phyloP scores from a whole-genome alignment of 2,797 vertebrate species.

The Myripristis jacobus region DNA sequence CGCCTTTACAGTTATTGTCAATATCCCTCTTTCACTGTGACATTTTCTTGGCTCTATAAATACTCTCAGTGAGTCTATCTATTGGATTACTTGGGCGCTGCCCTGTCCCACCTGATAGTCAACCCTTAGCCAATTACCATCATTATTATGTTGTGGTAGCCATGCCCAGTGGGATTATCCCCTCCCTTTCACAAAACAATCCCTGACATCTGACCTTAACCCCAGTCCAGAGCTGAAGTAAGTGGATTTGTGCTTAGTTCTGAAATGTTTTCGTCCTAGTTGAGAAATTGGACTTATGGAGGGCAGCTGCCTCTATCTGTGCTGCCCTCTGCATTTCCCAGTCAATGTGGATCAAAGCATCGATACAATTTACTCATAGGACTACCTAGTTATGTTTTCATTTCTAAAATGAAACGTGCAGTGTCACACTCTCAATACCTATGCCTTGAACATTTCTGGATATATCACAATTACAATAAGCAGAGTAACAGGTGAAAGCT shows the following conservation, averaged over 20 bases:
- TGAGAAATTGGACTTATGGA: background rate
- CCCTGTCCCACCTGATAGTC: conserved; percentile 61
- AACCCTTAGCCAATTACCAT: conserved; percentile 80
- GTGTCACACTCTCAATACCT: no score
- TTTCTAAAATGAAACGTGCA: background rate
- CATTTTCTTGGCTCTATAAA: conserved; percentile 70
- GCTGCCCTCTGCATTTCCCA: background rate
- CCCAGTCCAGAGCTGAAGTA: conserved; percentile 15
- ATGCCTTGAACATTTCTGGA: no score
- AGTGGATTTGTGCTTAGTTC: conserved; percentile 49
- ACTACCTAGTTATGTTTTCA: background rate
- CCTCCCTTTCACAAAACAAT: conserved; percentile 61
- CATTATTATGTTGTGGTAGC: conserved; percentile 60
- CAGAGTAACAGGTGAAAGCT: conserved; percentile 2
- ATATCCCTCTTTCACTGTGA: conserved; percentile 32
- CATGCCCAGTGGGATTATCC: conserved; percentile 62
- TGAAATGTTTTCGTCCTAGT: conserved; percentile 30
- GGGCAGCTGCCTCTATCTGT: conserved; percentile 1
- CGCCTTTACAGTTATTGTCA: conserved; percentile 11
- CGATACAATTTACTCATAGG: background rate
- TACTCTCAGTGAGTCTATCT: conserved; percentile 69
- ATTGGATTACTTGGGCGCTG: conserved; percentile 79
- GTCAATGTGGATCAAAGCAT: background rate
- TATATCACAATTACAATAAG: background rate
- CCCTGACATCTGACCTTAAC: conserved; percentile 62